Conservation (phyloP, 92 coral and sea anemone genomes). For the Zoanthus solanderi region DNA sequence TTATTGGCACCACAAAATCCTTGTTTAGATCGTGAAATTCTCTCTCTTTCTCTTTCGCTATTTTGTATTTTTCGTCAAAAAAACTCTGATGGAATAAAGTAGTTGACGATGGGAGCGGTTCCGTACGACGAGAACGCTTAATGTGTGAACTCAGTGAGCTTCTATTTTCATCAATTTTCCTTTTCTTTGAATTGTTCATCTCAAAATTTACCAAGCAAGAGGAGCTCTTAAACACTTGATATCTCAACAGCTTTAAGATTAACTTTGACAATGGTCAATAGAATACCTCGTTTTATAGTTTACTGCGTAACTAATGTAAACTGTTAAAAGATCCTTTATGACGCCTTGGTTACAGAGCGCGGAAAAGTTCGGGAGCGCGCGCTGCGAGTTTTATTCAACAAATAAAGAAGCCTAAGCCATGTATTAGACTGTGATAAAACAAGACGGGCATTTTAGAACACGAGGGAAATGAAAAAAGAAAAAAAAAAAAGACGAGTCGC, state of each 20-base stretch:
- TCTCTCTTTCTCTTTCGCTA: not conserved
- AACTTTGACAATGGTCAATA: not conserved
- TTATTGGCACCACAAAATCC: not conserved
- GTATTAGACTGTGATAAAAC: too few relatives aligned
- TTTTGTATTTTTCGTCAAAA: not conserved
- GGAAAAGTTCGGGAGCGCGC: not conserved
- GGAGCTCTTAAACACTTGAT: not conserved
- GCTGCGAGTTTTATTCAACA: not conserved
- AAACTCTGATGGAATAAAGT: not conserved
- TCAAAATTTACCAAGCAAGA: not conserved
- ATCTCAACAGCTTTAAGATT: not conserved
- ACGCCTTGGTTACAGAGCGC: not conserved
- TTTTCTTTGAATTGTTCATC: not conserved
- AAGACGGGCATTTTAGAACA: too few relatives aligned
- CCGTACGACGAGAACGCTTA: slow-evolving; percentile 1
- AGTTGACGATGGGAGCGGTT: not conserved
- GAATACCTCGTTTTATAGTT: not conserved
- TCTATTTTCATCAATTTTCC: not conserved
- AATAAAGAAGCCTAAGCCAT: too few relatives aligned
- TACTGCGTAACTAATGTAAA: slow-evolving; percentile 6
- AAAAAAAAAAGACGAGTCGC: too few relatives aligned
- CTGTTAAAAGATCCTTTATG: not conserved
- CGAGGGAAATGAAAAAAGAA: too few relatives aligned
- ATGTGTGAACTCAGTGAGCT: not conserved
- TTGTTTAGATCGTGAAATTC: not conserved